Evolutionary conservation across 2,113 vertebrate species (phyloP).

Genomic region (Larimichthys polyactis): DNA sequence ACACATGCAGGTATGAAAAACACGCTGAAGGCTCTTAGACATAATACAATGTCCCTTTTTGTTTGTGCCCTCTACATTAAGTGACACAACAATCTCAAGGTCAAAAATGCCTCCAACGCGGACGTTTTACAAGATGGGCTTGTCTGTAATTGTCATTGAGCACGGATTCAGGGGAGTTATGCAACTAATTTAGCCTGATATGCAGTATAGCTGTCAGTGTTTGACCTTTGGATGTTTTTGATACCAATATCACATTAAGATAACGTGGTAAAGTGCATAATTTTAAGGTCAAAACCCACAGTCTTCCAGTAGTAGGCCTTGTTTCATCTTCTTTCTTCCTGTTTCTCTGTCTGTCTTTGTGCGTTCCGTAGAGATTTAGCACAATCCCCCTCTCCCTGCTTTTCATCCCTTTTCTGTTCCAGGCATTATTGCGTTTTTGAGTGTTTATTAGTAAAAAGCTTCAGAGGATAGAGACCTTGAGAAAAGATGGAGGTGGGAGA

Average conservation of each 20-base stretch:
- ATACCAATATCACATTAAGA: not conserved
- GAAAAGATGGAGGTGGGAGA: slow-evolving; percentile 1
- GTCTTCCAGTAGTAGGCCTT: slow-evolving; percentile 4
- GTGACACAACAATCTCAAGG: not conserved
- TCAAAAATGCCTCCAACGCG: not conserved
- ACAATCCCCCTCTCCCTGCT: slow-evolving; percentile 18
- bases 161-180: slow-evolving; percentile 14
- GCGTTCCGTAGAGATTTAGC: slow-evolving; percentile 28
- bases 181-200: not conserved
- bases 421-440: slow-evolving; percentile 27
- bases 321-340: slow-evolving; percentile 17
- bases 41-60: too few relatives aligned
- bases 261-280: not conserved
- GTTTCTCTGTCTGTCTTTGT: not conserved
- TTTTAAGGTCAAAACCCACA: slow-evolving; percentile 3
- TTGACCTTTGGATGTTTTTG: not conserved
- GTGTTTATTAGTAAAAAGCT: slow-evolving; percentile 44
- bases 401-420: slow-evolving; percentile 31
- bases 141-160: not conserved
- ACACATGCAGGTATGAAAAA: not conserved
- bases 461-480: slow-evolving; percentile 29
- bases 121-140: not conserved
- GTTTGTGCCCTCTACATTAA: not conserved
- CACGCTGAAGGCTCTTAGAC: not conserved
- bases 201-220: not conserved